phyloP scores from a whole-genome alignment of 2,797 vertebrate genomes.

The Podargus strigoides region DNA sequence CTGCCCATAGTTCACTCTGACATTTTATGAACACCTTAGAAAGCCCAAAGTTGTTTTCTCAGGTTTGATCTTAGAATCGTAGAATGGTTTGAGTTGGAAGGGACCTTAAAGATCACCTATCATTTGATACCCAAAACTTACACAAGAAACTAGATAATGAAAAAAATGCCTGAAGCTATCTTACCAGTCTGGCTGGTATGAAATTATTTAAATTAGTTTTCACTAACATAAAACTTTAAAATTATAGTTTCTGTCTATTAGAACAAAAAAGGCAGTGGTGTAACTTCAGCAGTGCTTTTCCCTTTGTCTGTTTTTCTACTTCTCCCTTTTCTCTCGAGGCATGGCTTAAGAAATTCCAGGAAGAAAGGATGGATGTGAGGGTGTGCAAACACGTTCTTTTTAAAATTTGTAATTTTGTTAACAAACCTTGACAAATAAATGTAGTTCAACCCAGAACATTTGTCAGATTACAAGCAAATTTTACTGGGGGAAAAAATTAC shows the following conservation, averaged over 20 bases:
- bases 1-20: background rate
- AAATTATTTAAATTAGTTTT: background rate
- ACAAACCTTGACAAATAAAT: background rate
- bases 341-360: background rate
- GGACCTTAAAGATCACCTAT: too few species aligned
- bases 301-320: background rate
- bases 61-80: too few species aligned
- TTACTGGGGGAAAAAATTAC: background rate
- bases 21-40: background rate
- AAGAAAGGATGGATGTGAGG: background rate
- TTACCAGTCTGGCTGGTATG: background rate
- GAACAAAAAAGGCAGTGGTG: background rate
- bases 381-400: background rate
- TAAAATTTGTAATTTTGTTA: background rate
- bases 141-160: background rate
- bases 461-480: background rate
- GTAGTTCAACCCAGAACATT: background rate
- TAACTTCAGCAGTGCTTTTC: background rate
- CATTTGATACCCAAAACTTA: background rate
- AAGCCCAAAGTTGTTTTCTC: background rate
- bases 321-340: background rate
- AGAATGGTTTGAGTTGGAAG: too few species aligned
- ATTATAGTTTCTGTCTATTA: background rate
- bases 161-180: background rate
- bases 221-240: background rate